Percentiles rank a stretch among this genome's conserved stretches.
These are phyloP conservation scores for Diaperis boleti DNA, from an alignment of 2,888 invertebrate genomes.

Conservation along the genomic window DNA sequence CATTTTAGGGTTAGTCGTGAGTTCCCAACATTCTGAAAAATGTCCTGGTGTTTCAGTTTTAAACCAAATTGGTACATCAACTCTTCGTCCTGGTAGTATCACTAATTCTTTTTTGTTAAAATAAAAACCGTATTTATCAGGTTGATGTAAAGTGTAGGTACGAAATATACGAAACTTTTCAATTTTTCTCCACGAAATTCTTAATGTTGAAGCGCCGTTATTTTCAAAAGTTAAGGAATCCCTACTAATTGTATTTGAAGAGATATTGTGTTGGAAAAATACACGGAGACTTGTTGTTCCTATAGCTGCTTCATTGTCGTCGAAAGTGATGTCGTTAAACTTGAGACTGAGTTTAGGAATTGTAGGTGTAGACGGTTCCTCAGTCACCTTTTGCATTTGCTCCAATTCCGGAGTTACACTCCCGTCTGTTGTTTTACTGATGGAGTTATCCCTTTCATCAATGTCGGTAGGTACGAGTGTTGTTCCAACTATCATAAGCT, in stretches of 20 bases:
- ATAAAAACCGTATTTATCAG: slow-evolving; percentile 21
- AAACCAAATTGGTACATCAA: slow-evolving; percentile 25
- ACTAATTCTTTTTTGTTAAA: slow-evolving; percentile 28
- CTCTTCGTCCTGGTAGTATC: slow-evolving; percentile 9
- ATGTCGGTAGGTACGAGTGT: neutral
- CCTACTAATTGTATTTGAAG: neutral
- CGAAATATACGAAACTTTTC: slow-evolving; percentile 25
- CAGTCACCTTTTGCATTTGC: too few species aligned
- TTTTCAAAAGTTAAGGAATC: slow-evolving; percentile 25
- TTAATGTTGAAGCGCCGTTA: slow-evolving; percentile 4
- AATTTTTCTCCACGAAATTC: slow-evolving; percentile 20
- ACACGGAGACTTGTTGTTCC: slow-evolving; percentile 7
- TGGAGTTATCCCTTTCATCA: too few species aligned
- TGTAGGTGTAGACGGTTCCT: neutral
- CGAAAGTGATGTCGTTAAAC: neutral
- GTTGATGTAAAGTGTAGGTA: neutral
- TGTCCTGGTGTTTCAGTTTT: slow-evolving; percentile 2
- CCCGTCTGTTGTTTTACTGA: too few species aligned
- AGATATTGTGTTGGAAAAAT: slow-evolving; percentile 22
- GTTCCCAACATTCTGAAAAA: slow-evolving; percentile 27
- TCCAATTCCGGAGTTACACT: too few species aligned
- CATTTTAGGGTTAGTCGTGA: slow-evolving; percentile 10
- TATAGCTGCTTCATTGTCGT: neutral
- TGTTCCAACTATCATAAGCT: slow-evolving; percentile 57
- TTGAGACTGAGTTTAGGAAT: neutral